These are phyloP conservation scores for Phortica okadai DNA, from an alignment of 2,888 invertebrate genomes.

Conservation along the genomic window DNA sequence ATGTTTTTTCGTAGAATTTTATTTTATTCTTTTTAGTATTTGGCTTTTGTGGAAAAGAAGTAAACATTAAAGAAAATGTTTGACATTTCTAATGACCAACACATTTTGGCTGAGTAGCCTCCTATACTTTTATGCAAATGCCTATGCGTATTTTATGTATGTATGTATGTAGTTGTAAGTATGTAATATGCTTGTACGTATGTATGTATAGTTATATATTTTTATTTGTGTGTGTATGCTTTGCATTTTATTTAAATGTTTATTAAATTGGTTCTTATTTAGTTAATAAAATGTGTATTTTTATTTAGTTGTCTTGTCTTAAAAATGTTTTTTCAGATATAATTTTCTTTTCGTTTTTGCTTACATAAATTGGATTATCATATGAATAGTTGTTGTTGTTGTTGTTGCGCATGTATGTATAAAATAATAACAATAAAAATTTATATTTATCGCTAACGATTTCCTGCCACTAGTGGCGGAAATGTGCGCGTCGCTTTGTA, in stretches of 20 bases:
- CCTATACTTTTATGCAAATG: neutral
- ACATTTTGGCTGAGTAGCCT: neutral
- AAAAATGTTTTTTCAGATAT: neutral
- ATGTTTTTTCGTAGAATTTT: constrained; percentile 3
- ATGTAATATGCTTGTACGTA: constrained; percentile 40
- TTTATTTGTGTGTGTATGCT: constrained; percentile 46
- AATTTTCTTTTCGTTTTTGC: neutral
- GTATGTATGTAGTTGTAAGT: constrained; percentile 33
- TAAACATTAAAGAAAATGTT: neutral
- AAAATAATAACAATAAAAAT: constrained; percentile 68
- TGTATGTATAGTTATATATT: neutral
- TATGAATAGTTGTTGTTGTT: constrained; percentile 29
- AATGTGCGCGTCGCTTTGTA: constrained; percentile 40
- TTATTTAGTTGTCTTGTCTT: neutral
- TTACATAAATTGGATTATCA: constrained; percentile 20
- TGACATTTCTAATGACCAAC: neutral
- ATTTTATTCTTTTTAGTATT: neutral
- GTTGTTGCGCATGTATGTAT: constrained; percentile 45
- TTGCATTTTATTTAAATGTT: constrained; percentile 63
- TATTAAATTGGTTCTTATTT: constrained; percentile 69
- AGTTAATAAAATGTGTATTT: constrained; percentile 62
- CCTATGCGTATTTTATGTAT: constrained; percentile 31
- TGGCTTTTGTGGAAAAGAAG: neutral
- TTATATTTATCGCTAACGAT: constrained; percentile 71
- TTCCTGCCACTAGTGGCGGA: constrained; percentile 54